phyloP scores from a whole-genome alignment of 2,888 invertebrate species.

The Hypercompe scribonia region DNA sequence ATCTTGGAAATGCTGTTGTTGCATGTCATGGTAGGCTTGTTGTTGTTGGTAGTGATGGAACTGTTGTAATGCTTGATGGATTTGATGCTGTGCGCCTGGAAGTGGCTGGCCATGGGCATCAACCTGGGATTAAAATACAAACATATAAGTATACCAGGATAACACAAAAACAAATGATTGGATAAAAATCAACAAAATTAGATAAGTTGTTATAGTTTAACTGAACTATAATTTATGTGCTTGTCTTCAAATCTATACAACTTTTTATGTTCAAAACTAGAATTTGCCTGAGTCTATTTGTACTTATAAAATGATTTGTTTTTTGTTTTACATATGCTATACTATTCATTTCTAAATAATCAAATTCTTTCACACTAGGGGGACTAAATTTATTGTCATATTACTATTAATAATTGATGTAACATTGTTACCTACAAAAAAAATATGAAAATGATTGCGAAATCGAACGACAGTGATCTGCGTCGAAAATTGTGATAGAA shows the following conservation, averaged over 20 bases:
- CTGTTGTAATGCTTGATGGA: conserved; percentile 72
- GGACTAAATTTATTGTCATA: neutral
- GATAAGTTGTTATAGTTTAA: neutral
- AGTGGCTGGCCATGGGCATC: conserved; percentile 76
- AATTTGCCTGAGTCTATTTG: no score
- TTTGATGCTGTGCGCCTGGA: conserved; percentile 77
- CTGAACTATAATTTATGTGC: no score
- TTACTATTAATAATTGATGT: neutral
- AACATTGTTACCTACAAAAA: neutral
- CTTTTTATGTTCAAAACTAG: neutral
- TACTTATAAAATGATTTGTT: no score
- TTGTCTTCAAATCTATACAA: no score
- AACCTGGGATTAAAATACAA: conserved; percentile 58
- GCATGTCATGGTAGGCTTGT: conserved; percentile 53
- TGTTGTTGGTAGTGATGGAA: conserved; percentile 66
- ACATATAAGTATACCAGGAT: conserved; percentile 1
- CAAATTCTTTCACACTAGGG: neutral
- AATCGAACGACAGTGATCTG: no score
- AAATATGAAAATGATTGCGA: neutral
- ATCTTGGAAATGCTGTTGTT: conserved; percentile 47
- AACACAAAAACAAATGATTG: neutral
- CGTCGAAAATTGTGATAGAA: no score
- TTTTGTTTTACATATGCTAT: no score
- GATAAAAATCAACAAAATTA: neutral
- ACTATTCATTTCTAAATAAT: no score